A percentile compares a stretch with the other conserved stretches of the same genome.
These are phyloP conservation scores for Barbus barbus DNA, from an alignment of 2,113 vertebrate species.

Conservation along the genomic window DNA sequence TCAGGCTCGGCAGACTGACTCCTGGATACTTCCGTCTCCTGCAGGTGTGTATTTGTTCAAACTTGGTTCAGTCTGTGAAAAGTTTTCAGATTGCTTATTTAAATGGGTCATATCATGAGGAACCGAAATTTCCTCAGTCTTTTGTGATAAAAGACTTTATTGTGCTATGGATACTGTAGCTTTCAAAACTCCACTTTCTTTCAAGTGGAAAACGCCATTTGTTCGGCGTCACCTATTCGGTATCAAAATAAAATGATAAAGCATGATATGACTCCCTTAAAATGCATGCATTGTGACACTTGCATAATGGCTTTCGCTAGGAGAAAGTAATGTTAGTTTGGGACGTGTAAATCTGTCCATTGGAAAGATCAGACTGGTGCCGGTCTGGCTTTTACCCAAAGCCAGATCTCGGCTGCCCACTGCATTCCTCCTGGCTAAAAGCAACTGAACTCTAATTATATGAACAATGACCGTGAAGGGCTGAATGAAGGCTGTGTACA, in stretches of 20 bases:
- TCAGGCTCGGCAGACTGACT: constrained; percentile 87
- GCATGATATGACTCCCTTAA: neutral
- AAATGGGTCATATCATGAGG: neutral
- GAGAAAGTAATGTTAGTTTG: neutral
- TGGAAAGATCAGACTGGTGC: neutral
- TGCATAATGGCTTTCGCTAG: neutral
- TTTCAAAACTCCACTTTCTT: neutral
- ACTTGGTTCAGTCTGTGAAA: neutral
- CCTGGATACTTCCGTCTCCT: constrained; percentile 93
- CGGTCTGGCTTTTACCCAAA: neutral
- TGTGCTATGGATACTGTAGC: neutral
- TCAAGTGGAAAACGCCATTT: neutral
- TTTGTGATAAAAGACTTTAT: neutral
- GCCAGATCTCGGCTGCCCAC: neutral
- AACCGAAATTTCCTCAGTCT: neutral
- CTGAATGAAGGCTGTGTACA: constrained; percentile 32
- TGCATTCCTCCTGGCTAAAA: constrained; percentile 1
- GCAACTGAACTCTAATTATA: constrained; percentile 10
- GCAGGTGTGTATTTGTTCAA: constrained; percentile 74
- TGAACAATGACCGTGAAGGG: constrained; percentile 23
- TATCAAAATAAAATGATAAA: neutral
- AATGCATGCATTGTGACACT: neutral
- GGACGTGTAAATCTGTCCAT: neutral
- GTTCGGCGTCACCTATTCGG: neutral
- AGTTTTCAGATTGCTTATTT: neutral